A percentile compares a stretch with the other conserved stretches of the same genome.
Conservation (phyloP, 2,797 vertebrate species). For the Thripadectes ignobilis region DNA sequence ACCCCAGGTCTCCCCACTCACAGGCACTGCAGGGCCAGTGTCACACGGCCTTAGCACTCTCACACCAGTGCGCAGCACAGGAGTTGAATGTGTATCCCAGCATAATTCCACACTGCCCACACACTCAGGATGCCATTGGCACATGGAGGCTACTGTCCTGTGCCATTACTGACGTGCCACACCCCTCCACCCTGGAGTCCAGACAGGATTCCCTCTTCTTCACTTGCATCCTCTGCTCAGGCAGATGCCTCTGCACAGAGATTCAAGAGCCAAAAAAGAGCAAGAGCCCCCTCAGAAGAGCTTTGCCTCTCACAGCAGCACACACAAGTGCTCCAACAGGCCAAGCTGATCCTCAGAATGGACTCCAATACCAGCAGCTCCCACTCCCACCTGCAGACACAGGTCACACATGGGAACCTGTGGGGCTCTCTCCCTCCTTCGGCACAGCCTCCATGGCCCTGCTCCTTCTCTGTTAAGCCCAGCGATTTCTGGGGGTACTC, state of each 20-base stretch:
- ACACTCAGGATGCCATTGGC: not conserved
- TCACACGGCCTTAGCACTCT: not conserved
- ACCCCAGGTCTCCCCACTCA: not conserved
- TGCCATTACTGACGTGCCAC: fast-evolving
- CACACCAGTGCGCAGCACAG: fast-evolving
- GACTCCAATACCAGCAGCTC: not conserved
- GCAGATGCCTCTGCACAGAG: not conserved
- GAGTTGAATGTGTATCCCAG: fast-evolving
- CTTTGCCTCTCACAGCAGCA: not conserved
- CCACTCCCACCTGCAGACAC: not conserved
- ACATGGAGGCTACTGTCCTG: not conserved
- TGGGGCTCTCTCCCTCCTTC: not conserved
- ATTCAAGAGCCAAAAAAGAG: not conserved
- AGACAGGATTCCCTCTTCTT: not conserved
- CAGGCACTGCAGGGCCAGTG: fast-evolving
- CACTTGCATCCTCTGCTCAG: not conserved
- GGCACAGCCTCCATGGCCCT: fast-evolving
- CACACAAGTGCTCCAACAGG: not conserved
- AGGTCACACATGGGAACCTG: fast-evolving
- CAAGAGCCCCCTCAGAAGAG: not conserved
- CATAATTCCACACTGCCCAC: not conserved
- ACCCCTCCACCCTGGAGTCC: not conserved
- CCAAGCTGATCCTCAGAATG: fast-evolving
- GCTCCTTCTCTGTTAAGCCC: not conserved
- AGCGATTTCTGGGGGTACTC: fast-evolving